Evolutionary conservation across 2,888 invertebrate species (phyloP).

Genomic region (Candidula unifasciata): DNA sequence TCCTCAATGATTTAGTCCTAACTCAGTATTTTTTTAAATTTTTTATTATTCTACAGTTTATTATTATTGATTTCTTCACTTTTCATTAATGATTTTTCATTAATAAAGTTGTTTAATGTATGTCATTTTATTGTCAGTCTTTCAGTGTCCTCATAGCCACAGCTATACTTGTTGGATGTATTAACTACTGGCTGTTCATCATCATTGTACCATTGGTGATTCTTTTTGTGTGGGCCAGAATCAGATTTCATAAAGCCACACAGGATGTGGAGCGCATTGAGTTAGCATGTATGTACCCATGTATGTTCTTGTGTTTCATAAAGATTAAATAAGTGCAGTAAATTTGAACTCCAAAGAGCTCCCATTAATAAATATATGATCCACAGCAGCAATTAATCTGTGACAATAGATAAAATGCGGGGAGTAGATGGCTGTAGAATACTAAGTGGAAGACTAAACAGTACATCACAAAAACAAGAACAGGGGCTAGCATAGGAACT

Average conservation of each 20-base stretch:
- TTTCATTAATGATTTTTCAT: too few relatives aligned
- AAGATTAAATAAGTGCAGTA: neutral
- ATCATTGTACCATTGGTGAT: constrained; percentile 61
- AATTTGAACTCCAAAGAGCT: neutral
- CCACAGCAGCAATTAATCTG: too few relatives aligned
- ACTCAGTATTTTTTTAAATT: too few relatives aligned
- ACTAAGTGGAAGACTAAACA: too few relatives aligned
- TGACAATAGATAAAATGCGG: too few relatives aligned
- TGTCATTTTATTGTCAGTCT: constrained; percentile 56
- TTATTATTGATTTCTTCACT: too few relatives aligned
- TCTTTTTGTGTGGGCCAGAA: constrained; percentile 58
- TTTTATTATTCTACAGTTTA: too few relatives aligned
- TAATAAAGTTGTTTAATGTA: neutral
- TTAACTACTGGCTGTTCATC: constrained; percentile 66
- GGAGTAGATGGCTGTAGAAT: too few relatives aligned
- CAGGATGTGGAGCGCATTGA: constrained; percentile 63
- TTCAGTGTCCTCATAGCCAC: constrained; percentile 61
- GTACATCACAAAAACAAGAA: too few relatives aligned
- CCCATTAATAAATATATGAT: too few relatives aligned
- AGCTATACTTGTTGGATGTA: constrained; percentile 57
- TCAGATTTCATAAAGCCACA: constrained; percentile 62
- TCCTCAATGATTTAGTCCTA: too few relatives aligned
- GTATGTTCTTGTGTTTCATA: neutral
- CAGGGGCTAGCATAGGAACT: too few relatives aligned
- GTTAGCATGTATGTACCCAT: constrained; percentile 54